phyloP scores from a whole-genome alignment of 2,113 vertebrate genomes.

The Sceloporus undulatus region DNA sequence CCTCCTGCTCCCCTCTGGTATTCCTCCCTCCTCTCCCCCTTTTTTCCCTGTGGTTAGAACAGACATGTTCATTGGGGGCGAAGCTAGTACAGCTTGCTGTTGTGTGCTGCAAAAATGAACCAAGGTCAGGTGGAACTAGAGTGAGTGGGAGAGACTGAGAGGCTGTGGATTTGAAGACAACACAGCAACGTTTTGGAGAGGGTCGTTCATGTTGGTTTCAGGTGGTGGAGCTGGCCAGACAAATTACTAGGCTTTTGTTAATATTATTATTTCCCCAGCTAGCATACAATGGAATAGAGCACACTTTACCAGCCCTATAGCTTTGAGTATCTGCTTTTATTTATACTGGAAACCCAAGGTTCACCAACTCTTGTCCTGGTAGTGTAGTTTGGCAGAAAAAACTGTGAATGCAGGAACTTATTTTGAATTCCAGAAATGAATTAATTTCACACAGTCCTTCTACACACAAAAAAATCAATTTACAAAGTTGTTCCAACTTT shows the following conservation, averaged over 20 bases:
- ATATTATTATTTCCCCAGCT: not conserved
- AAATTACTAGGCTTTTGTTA: no score
- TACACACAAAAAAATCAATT: no score
- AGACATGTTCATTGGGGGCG: not conserved
- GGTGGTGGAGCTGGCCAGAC: no score
- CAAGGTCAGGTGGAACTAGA: slow-evolving; percentile 11
- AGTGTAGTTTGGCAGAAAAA: no score
- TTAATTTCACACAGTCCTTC: no score
- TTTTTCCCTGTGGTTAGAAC: not conserved
- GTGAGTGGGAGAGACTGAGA: not conserved
- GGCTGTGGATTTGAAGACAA: not conserved
- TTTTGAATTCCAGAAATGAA: no score
- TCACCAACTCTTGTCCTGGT: no score
- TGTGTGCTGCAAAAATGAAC: not conserved
- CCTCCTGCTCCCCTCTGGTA: no score
- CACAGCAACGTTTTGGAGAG: not conserved
- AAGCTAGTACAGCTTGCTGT: slow-evolving; percentile 1
- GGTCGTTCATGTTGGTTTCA: not conserved
- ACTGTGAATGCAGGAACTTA: no score
- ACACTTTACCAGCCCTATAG: not conserved
- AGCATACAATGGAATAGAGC: not conserved
- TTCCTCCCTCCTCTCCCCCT: not conserved
- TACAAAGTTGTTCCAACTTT: no score
- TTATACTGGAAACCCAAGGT: no score
- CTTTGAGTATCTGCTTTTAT: no score